Percentiles rank a stretch among this genome's conserved stretches.
Conservation (phyloP, 2,113 vertebrate genomes). For the Coracopsis vasa region DNA sequence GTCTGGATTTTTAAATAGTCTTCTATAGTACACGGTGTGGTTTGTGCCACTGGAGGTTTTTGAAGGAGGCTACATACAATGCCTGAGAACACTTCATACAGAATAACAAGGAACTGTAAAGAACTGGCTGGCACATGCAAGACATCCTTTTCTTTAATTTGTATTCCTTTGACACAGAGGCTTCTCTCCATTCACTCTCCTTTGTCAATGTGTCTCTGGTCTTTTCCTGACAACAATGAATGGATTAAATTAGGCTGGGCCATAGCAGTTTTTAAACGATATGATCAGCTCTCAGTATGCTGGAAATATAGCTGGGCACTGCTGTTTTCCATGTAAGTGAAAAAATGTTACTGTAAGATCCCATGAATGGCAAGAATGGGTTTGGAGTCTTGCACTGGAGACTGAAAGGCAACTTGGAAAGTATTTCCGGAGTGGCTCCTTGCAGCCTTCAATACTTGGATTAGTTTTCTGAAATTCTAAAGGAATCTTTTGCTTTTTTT, state of each 20-base stretch:
- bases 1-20: not conserved
- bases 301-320: constrained; percentile 4
- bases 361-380: constrained; percentile 62
- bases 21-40: not conserved
- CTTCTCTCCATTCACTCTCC: not conserved
- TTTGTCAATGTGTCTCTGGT: not conserved
- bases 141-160: not conserved
- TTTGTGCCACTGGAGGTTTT: not conserved
- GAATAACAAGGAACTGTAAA: not conserved
- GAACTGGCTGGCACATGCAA: not conserved
- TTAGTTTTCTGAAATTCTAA: constrained; percentile 76
- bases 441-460: constrained; percentile 76
- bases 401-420: constrained; percentile 77
- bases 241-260: not conserved
- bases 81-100: not conserved
- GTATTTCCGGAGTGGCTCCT: constrained; percentile 79
- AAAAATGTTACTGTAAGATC: constrained; percentile 54
- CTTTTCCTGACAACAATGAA: not conserved
- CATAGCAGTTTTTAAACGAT: not conserved
- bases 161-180: not conserved
- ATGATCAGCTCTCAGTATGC: not conserved
- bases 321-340: constrained; percentile 50
- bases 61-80: not conserved
- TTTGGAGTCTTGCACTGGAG: constrained; percentile 53
- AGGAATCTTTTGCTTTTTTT: constrained; percentile 77